Evolutionary conservation across 2,797 vertebrate species (phyloP).

Genomic region (Muraenolepis orangiensis): DNA sequence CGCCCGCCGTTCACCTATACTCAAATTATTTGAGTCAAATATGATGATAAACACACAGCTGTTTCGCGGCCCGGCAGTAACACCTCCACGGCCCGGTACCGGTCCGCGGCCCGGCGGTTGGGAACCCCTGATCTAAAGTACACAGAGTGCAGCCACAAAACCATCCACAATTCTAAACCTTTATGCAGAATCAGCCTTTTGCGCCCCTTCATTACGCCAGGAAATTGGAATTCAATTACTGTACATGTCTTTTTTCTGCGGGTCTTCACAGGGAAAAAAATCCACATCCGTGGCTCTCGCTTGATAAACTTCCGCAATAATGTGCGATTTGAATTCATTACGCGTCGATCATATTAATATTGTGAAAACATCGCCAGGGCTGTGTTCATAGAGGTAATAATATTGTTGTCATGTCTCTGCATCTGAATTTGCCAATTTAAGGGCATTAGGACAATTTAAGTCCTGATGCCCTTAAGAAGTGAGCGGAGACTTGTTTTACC

Average conservation of each 20-base stretch:
- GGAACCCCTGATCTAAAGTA: too few relatives aligned
- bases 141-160: background rate
- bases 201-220: background rate
- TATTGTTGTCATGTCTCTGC: background rate
- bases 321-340: background rate
- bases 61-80: too few relatives aligned
- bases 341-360: background rate
- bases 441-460: too few relatives aligned
- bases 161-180: background rate
- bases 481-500: constrained; percentile 6
- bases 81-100: too few relatives aligned
- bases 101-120: too few relatives aligned
- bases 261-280: background rate
- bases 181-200: background rate
- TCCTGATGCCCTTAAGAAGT: too few relatives aligned
- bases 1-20: too few relatives aligned
- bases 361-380: background rate
- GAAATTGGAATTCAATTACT: background rate
- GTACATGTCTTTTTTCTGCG: background rate
- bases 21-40: too few relatives aligned
- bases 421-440: background rate
- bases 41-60: too few relatives aligned
- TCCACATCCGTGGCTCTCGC: background rate
- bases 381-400: background rate
- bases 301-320: background rate